Percentiles rank a stretch among this genome's conserved stretches.
Conservation (phyloP, 1,140 invertebrate genomes). For the Aphelenchoides avenae region DNA sequence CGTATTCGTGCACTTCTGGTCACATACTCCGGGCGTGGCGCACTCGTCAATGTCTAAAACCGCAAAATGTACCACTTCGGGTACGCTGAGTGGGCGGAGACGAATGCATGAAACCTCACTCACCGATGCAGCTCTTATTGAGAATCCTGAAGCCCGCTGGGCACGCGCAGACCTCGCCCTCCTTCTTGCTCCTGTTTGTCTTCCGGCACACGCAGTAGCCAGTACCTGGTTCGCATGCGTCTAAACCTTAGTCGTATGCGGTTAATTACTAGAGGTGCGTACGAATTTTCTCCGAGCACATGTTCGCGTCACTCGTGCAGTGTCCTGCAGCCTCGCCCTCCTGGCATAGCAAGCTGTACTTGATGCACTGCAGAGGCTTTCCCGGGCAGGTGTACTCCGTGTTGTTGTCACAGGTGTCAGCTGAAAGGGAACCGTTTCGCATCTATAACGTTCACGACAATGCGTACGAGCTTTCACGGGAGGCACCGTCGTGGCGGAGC, state of each 20-base stretch:
- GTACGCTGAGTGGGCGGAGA: not conserved
- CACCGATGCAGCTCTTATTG: not conserved
- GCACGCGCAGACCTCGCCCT: not conserved
- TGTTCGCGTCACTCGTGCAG: constrained; percentile 2
- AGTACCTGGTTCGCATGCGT: not conserved
- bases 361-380: constrained; percentile 41
- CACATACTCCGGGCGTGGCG: constrained; percentile 75
- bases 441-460: not conserved
- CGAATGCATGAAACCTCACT: not conserved
- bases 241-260: not conserved
- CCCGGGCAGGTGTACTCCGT: constrained; percentile 45
- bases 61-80: not conserved
- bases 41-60: constrained; percentile 85
- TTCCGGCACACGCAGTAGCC: too few species aligned
- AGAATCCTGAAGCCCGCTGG: not conserved
- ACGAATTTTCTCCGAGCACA: constrained; percentile 30
- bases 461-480: constrained; percentile 6
- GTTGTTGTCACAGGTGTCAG: constrained; percentile 29
- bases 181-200: not conserved
- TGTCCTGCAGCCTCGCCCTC: not conserved
- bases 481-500: constrained; percentile 1
- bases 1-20: constrained; percentile 60
- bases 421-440: not conserved
- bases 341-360: constrained; percentile 38
- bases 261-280: not conserved